Percentiles rank a stretch among this genome's conserved stretches.
phyloP scores from a whole-genome alignment of 1,140 invertebrate genomes.

The Cephus cinctus region DNA sequence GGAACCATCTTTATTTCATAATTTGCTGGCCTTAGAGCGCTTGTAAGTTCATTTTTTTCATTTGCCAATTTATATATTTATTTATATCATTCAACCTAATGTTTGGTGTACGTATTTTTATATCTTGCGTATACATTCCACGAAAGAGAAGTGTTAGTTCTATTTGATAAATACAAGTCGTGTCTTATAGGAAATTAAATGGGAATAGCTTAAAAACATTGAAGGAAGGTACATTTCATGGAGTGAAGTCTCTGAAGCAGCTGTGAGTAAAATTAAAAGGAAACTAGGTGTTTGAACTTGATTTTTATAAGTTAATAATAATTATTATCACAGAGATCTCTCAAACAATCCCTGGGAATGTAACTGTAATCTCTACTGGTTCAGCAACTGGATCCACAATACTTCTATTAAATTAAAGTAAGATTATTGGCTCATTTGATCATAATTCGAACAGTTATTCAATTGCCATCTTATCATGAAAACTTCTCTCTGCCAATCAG shows the following conservation, averaged over 20 bases:
- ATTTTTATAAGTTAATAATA: constrained; percentile 4
- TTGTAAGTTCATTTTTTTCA: constrained; percentile 61
- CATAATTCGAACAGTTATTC: no score
- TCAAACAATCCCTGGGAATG: constrained; percentile 77
- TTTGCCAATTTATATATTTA: neutral
- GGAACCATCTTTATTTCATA: constrained; percentile 66
- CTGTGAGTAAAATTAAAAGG: constrained; percentile 44
- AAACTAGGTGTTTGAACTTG: constrained; percentile 7
- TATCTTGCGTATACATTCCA: no score
- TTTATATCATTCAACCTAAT: no score
- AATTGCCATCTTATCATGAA: neutral
- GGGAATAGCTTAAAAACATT: constrained; percentile 43
- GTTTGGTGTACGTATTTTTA: no score
- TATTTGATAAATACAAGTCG: no score
- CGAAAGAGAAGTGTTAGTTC: neutral
- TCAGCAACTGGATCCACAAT: constrained; percentile 72
- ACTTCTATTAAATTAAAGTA: constrained; percentile 67
- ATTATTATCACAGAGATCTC: constrained; percentile 64
- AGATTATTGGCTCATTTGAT: constrained; percentile 13
- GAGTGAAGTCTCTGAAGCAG: constrained; percentile 47
- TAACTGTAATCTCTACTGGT: constrained; percentile 79
- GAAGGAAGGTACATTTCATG: constrained; percentile 48
- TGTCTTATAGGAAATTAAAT: constrained; percentile 47
- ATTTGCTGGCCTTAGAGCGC: constrained; percentile 64
- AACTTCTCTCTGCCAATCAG: constrained; percentile 21